Evolutionary conservation across 2,797 vertebrate species (phyloP), one percentile per base, ranked within the genome.

Genomic region (Pampus argenteus): DNA sequence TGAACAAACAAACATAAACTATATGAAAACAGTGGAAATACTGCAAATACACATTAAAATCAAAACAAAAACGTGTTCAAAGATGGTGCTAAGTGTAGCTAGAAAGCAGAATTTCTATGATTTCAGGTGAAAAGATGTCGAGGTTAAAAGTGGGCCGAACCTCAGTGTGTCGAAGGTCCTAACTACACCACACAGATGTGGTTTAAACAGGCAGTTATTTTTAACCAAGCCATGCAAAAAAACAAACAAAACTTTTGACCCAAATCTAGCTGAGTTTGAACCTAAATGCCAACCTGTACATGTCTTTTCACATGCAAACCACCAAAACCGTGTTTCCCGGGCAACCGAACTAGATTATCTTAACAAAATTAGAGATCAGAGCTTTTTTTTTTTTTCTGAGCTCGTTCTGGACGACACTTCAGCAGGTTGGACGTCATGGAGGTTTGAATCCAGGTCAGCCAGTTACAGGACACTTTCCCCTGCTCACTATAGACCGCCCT

Each of bases 391-490:
- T 26, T 71, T 36, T 56, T 38, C 31, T n/a, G 9, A 56, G 17
- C 26, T 67, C 78, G 66, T 38, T 51, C 38, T 28, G 64, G 17
- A 55, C 62, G 61, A 40, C 65, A 49, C 40, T 40, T 15, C 47
- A 76, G 34, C 48, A 42, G 45, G 44, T 29, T 71, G 54, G 68
- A 51, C 26, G 38, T 71, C 44, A 66, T 38, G 63, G 52, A 51
- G 59, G 68, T 29, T 76, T 61, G 56, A 66, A 51, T 42, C 55
- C 60, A 36, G 63, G 56, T 74, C 76, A 74, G 47, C 23, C 60
- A 54, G 18, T 67, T 51, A 47, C 57, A 61, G 61, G 68, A 50
- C 66, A 26, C 73, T 66, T 62, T 72, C 80, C 80, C 44, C 68
- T 49, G 26, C 40, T 29, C 28, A 22, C 45, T 28, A 25, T 15